Percentiles rank a stretch among this genome's conserved stretches.
Conservation (phyloP, 2,113 vertebrate species). For the Hippocampus mohnikei region DNA sequence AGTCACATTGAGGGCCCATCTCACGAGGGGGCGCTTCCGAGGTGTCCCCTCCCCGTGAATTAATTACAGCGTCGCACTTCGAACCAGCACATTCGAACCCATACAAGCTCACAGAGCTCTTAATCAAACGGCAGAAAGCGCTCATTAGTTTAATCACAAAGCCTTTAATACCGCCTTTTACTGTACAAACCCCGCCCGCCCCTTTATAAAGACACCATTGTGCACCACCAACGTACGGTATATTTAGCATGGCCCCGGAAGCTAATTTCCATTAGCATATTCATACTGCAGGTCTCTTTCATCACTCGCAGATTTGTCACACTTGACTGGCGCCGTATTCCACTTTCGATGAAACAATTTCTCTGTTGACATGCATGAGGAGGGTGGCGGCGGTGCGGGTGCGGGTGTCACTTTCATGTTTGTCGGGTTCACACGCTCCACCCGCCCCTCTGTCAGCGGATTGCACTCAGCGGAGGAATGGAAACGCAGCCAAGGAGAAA, state of each 20-base stretch:
- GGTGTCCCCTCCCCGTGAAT: conserved; percentile 52
- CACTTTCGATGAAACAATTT: conserved; percentile 51
- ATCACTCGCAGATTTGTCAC: conserved; percentile 46
- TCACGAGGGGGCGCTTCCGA: conserved; percentile 22
- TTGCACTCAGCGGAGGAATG: not conserved
- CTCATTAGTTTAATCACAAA: conserved; percentile 69
- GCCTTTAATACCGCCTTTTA: conserved; percentile 30
- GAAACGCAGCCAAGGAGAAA: conserved; percentile 1
- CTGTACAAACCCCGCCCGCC: not conserved
- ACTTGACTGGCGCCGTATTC: conserved; percentile 52
- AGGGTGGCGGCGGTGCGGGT: not conserved
- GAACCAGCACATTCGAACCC: conserved; percentile 63
- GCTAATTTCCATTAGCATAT: conserved; percentile 52
- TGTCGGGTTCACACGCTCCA: not conserved
- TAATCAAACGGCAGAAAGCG: conserved; percentile 60
- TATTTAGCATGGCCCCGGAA: conserved; percentile 29
- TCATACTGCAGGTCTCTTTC: conserved; percentile 30
- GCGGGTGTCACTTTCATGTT: conserved; percentile 7
- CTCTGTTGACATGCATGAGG: conserved; percentile 55
- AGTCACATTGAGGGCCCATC: too few relatives aligned
- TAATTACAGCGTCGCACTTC: conserved; percentile 73
- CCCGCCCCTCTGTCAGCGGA: not conserved
- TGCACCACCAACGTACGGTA: conserved; percentile 15
- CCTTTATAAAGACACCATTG: conserved; percentile 14
- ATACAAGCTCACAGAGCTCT: conserved; percentile 30